A percentile compares a stretch with the other conserved stretches of the same genome.
These are phyloP conservation scores for Prionace glauca DNA, from an alignment of 2,797 vertebrate species.

Conservation along the genomic window DNA sequence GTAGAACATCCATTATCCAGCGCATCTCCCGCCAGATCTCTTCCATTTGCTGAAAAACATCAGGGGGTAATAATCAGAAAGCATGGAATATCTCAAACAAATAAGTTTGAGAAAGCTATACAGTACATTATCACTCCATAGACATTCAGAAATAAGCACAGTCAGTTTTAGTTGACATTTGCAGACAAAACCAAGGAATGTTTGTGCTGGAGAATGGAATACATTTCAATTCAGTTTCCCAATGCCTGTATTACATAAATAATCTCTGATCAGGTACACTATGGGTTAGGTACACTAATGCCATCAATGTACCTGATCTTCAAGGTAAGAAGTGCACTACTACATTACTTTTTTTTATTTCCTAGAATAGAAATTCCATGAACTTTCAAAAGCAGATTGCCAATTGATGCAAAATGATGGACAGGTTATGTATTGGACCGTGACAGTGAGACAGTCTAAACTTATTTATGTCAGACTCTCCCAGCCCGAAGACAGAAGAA, in stretches of 20 bases:
- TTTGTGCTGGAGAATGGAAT: not conserved
- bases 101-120: not conserved
- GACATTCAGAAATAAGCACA: not conserved
- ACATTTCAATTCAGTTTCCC: not conserved
- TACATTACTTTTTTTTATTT: not conserved
- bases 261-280: not conserved
- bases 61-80: not conserved
- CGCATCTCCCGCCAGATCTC: slow-evolving; percentile 84
- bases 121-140: not conserved
- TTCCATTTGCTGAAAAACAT: slow-evolving; percentile 74
- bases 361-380: not conserved
- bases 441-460: not conserved
- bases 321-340: not conserved
- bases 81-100: not conserved
- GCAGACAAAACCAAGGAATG: no score
- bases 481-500: not conserved
- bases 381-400: not conserved
- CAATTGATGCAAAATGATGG: not conserved
- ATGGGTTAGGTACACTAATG: not conserved
- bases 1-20: slow-evolving; percentile 84
- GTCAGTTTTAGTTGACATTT: not conserved
- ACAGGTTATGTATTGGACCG: not conserved
- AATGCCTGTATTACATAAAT: not conserved
- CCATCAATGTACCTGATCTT: not conserved
- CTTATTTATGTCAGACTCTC: not conserved